Evolutionary conservation across 2,888 invertebrate species (phyloP).

Genomic region (Rhynchonema sp.): DNA sequence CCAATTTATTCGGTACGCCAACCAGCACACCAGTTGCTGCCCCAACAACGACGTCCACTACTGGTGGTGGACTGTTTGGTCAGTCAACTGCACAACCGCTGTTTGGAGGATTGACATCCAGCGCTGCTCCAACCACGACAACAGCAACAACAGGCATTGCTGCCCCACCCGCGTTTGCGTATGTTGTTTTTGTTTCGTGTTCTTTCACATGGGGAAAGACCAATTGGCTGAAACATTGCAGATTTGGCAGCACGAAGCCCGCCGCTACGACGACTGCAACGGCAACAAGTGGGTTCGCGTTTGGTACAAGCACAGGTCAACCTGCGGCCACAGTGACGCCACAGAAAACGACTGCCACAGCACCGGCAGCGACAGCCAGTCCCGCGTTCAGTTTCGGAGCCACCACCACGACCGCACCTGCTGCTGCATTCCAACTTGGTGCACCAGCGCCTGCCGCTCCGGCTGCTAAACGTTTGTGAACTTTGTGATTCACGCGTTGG

Average conservation of each 20-base stretch:
- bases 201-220: background rate
- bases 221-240: background rate
- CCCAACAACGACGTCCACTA: background rate
- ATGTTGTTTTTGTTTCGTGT: background rate
- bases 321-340: background rate
- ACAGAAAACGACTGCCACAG: background rate
- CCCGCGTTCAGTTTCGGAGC: background rate
- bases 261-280: background rate
- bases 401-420: background rate
- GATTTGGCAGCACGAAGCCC: background rate
- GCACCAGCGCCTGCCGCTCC: background rate
- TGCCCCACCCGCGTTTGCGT: too few species aligned
- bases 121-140: too few species aligned
- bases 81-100: background rate
- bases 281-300: background rate
- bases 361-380: background rate
- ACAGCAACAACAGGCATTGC: too few species aligned
- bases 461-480: too few species aligned
- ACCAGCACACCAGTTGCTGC: background rate
- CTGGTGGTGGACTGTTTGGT: background rate
- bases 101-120: too few species aligned
- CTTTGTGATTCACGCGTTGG: too few species aligned
- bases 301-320: background rate
- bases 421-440: background rate
- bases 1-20: background rate